Percentiles rank a stretch among this genome's conserved stretches.
Conservation (phyloP, 2,113 vertebrate genomes). For the Tragelaphus imberbis region DNA sequence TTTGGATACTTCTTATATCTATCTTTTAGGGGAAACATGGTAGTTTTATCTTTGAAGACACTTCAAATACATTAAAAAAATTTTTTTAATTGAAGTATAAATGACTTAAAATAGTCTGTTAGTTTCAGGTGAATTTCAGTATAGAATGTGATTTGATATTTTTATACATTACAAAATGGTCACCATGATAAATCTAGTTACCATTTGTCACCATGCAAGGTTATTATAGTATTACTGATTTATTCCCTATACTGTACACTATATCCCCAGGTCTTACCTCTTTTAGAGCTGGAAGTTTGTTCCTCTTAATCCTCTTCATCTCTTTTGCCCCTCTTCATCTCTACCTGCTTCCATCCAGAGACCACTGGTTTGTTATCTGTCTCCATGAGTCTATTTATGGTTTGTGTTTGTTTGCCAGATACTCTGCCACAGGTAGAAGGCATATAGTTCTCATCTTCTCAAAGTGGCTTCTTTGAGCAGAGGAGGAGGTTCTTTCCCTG, state of each 20-base stretch:
- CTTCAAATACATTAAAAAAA: not conserved
- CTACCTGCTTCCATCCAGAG: not conserved
- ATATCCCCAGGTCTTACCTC: not conserved
- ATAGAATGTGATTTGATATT: not conserved
- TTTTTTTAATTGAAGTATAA: not conserved
- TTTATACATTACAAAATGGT: not conserved
- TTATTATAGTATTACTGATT: not conserved
- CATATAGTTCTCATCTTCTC: not conserved
- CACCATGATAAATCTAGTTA: not conserved
- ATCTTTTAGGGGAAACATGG: not conserved
- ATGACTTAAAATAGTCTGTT: not conserved
- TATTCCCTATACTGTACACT: not conserved
- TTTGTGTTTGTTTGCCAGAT: not conserved
- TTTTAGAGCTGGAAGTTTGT: not conserved
- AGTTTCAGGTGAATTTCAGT: not conserved
- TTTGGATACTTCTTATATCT: not conserved
- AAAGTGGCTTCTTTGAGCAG: not conserved
- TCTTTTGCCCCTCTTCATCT: not conserved
- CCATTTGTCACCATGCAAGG: not conserved
- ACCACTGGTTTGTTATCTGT: not conserved
- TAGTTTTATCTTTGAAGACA: slow-evolving; percentile 22
- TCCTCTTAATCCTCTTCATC: not conserved
- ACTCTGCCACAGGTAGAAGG: not conserved
- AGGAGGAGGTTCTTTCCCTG: not conserved
- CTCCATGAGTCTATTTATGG: not conserved